Conservation (phyloP, 2,113 vertebrate species). For the Pterocles orientalis region DNA sequence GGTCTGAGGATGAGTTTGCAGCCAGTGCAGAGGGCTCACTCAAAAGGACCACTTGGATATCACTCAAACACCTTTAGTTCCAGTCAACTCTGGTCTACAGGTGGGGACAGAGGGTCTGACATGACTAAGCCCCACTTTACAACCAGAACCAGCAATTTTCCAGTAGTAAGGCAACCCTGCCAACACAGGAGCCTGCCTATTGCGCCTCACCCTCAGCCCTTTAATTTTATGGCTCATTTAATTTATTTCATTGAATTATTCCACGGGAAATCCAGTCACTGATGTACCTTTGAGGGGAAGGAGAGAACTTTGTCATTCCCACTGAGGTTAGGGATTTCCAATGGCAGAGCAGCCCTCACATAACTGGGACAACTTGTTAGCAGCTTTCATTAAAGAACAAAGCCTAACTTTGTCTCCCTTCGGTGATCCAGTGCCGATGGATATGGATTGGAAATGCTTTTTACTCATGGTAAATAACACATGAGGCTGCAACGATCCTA, state of each 20-base stretch:
- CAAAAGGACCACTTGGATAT: not conserved
- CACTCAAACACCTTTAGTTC: not conserved
- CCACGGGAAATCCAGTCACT: accelerated
- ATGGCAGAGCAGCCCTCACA: accelerated
- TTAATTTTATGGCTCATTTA: not conserved
- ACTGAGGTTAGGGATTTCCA: not conserved
- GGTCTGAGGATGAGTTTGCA: not conserved
- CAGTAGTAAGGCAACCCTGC: not conserved
- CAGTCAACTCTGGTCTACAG: accelerated
- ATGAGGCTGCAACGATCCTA: accelerated
- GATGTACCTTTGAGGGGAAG: not conserved
- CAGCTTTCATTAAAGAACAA: not conserved
- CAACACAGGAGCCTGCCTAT: not conserved
- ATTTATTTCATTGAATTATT: not conserved
- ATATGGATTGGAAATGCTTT: accelerated
- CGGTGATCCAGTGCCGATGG: accelerated
- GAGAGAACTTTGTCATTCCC: not conserved
- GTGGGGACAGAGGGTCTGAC: not conserved
- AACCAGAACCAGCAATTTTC: not conserved
- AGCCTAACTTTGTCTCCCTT: not conserved
- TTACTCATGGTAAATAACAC: not conserved
- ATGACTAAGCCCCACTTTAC: not conserved
- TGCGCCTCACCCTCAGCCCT: not conserved
- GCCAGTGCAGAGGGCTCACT: accelerated
- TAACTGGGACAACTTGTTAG: not conserved